phyloP scores from a whole-genome alignment of 2,888 invertebrate species.

The Carpatolechia fugitivella region DNA sequence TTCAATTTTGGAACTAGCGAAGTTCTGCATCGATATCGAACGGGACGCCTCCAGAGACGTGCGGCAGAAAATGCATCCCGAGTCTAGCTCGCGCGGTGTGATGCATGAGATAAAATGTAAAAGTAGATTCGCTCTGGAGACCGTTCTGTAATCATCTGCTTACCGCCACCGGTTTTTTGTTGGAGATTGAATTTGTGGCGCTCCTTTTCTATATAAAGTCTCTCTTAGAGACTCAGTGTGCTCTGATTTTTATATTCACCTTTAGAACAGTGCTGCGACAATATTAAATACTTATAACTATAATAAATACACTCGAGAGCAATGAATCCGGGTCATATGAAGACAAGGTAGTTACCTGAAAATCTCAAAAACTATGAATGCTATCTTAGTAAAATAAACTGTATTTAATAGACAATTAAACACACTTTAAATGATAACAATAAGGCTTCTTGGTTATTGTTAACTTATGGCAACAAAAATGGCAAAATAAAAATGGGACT shows the following conservation, averaged over 20 bases:
- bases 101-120: slow-evolving; percentile 59
- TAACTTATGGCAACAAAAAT: too few species aligned
- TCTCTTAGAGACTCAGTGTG: neutral
- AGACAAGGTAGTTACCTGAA: too few species aligned
- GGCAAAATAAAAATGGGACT: too few species aligned
- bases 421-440: too few species aligned
- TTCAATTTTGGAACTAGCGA: slow-evolving; percentile 27
- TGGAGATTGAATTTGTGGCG: slow-evolving; percentile 4
- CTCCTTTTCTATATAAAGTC: slow-evolving; percentile 2
- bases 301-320: too few species aligned
- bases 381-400: too few species aligned
- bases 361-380: too few species aligned
- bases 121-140: slow-evolving; percentile 55
- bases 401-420: too few species aligned
- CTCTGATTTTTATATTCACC: neutral
- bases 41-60: slow-evolving; percentile 35
- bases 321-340: too few species aligned
- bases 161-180: slow-evolving; percentile 27
- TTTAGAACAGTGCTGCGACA: too few species aligned
- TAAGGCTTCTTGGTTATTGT: too few species aligned
- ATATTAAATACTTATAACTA: too few species aligned
- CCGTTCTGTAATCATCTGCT: slow-evolving; percentile 57
- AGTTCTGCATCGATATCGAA: slow-evolving; percentile 33
- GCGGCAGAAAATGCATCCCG: slow-evolving; percentile 58
- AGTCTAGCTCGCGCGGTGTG: slow-evolving; percentile 31